A percentile compares a stretch with the other conserved stretches of the same genome.
These are phyloP conservation scores for Brachionus rotundiformis DNA, from an alignment of 1,140 invertebrate species.

Conservation along the genomic window DNA sequence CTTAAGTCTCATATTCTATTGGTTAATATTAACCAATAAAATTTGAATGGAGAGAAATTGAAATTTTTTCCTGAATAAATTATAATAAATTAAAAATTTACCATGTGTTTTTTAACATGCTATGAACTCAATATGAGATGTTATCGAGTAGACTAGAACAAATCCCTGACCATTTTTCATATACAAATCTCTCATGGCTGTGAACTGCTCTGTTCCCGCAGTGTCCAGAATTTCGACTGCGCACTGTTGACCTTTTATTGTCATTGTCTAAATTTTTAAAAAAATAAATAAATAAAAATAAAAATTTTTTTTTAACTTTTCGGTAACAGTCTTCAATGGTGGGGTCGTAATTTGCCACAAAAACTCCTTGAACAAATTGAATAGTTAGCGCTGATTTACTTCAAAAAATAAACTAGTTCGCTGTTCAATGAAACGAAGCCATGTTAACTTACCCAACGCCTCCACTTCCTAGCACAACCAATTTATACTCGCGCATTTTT, in stretches of 20 bases:
- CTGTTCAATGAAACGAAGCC: too few species aligned
- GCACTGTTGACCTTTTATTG: slow-evolving; percentile 97
- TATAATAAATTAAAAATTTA: too few species aligned
- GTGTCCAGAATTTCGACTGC: slow-evolving; percentile 99
- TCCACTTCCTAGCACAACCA: slow-evolving; percentile 95
- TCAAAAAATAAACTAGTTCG: neutral
- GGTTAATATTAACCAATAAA: too few species aligned
- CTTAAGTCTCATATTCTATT: too few species aligned
- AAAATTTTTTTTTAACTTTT: slow-evolving; percentile 56
- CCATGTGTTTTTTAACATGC: too few species aligned
- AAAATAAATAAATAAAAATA: too few species aligned
- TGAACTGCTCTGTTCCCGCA: slow-evolving; percentile 99
- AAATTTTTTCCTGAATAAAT: too few species aligned
- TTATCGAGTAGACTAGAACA: slow-evolving; percentile 97
- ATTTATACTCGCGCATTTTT: slow-evolving; percentile 83
- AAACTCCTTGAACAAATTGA: slow-evolving; percentile 96
- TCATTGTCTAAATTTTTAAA: slow-evolving; percentile 85
- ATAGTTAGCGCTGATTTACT: slow-evolving; percentile 70
- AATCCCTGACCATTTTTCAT: slow-evolving; percentile 99
- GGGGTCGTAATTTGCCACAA: slow-evolving; percentile 99
- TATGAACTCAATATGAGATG: too few species aligned
- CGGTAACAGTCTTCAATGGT: slow-evolving; percentile 81
- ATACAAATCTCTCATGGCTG: slow-evolving; percentile 99
- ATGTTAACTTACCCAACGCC: slow-evolving; percentile 97
- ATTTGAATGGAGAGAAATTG: too few species aligned